These are phyloP conservation scores for Alosa alosa DNA, from an alignment of 2,113 vertebrate species.

Conservation along the genomic window DNA sequence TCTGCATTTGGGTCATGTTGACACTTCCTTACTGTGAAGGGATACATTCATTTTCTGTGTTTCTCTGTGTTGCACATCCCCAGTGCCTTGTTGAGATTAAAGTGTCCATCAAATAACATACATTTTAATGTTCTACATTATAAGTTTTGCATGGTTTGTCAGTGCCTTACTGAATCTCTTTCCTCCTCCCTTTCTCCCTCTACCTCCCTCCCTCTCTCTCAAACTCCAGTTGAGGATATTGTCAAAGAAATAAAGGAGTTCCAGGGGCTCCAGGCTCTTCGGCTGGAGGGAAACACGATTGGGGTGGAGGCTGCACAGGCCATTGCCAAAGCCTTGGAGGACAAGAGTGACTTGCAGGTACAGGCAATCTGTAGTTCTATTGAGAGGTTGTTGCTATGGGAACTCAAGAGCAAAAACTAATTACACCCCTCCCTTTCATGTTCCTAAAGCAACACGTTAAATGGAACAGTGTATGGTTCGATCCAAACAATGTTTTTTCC, in stretches of 20 bases:
- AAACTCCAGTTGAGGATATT: slow-evolving; percentile 77
- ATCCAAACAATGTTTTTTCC: too few species aligned
- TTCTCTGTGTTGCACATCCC: too few species aligned
- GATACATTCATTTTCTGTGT: background rate
- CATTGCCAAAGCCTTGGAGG: slow-evolving; percentile 90
- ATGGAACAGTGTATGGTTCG: background rate
- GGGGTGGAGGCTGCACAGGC: slow-evolving; percentile 90
- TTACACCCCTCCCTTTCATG: background rate
- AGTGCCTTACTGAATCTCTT: background rate
- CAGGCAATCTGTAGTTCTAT: background rate
- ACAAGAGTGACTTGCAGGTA: slow-evolving; percentile 88
- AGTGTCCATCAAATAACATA: too few species aligned
- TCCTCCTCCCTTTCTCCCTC: background rate
- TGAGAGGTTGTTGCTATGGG: background rate
- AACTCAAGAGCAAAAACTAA: background rate
- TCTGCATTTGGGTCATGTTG: background rate
- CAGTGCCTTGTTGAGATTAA: background rate
- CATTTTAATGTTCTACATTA: too few species aligned
- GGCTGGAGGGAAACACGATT: slow-evolving; percentile 92
- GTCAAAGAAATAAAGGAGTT: slow-evolving; percentile 88
- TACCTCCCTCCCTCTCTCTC: background rate
- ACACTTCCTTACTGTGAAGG: background rate
- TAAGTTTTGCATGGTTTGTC: too few species aligned
- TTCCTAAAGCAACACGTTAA: background rate
- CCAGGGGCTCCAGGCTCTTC: slow-evolving; percentile 81